Evolutionary conservation across 1,140 invertebrate species (phyloP).

Genomic region (Rhyacophila brunnea): DNA sequence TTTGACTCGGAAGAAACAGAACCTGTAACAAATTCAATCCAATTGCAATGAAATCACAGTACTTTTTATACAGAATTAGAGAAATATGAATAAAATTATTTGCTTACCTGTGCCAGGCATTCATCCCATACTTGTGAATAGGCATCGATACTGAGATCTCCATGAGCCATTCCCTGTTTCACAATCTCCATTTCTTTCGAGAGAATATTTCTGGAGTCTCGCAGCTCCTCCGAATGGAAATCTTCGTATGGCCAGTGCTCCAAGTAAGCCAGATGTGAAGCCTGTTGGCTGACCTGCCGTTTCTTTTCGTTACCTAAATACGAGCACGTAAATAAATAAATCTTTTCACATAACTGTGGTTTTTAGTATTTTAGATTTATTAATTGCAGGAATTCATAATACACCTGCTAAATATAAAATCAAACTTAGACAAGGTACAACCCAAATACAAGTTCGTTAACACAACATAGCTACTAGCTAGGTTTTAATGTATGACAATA

Average conservation of each 20-base stretch:
- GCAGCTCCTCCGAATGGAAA: conserved; percentile 69
- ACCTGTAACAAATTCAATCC: conserved; percentile 55
- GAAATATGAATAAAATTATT: conserved; percentile 18
- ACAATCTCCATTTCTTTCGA: conserved; percentile 86
- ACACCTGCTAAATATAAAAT: too few relatives aligned
- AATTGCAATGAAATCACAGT: too few relatives aligned
- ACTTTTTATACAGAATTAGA: neutral
- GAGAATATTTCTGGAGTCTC: conserved; percentile 66
- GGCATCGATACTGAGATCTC: conserved; percentile 85
- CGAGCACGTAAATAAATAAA: too few relatives aligned
- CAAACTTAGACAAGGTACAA: too few relatives aligned
- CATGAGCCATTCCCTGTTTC: conserved; percentile 91
- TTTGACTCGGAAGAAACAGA: conserved; percentile 83
- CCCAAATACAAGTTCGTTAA: too few relatives aligned
- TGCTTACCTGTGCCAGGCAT: conserved; percentile 76
- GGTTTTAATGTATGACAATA: too few relatives aligned
- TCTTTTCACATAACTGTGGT: too few relatives aligned
- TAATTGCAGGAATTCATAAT: too few relatives aligned
- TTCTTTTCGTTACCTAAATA: conserved; percentile 48
- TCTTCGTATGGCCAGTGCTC: conserved; percentile 84
- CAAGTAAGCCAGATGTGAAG: conserved; percentile 75
- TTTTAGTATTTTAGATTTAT: too few relatives aligned
- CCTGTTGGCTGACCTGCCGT: conserved; percentile 54
- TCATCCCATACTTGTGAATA: conserved; percentile 98
- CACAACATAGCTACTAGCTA: too few relatives aligned